Percentiles rank a stretch among this genome's conserved stretches.
phyloP scores from a whole-genome alignment of 1,140 invertebrate genomes.

The Bacillus rossius region DNA sequence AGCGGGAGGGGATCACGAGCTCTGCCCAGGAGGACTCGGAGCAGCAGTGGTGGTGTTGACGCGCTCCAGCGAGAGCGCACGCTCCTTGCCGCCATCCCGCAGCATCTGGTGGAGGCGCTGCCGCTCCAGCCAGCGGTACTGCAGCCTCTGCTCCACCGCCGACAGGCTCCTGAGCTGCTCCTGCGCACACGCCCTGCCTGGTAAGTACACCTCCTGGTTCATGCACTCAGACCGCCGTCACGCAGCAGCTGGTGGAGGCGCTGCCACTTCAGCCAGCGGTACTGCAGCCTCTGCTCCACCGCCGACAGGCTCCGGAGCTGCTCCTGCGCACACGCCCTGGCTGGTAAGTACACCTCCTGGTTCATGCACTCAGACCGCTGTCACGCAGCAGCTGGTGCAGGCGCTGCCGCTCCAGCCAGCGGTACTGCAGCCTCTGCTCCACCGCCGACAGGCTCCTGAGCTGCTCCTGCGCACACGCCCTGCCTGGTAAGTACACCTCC shows the following conservation, averaged over 20 bases:
- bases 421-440: conserved; percentile 16
- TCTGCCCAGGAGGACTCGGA: no score
- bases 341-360: no score
- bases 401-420: conserved; percentile 15
- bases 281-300: conserved; percentile 16
- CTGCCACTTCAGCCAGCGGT: conserved; percentile 16
- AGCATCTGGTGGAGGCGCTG: conserved; percentile 16
- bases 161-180: conserved; percentile 18
- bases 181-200: conserved; percentile 9
- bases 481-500: no score
- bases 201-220: no score
- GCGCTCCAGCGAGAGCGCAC: no score
- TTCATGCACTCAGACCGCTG: no score
- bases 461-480: conserved; percentile 16
- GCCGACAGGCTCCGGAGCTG: conserved; percentile 16
- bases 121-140: conserved; percentile 15
- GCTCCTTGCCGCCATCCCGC: conserved; percentile 10
- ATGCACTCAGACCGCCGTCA: conserved; percentile 14
- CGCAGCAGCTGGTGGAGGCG: conserved; percentile 14
- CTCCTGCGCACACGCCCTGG: conserved; percentile 14
- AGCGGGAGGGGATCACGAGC: no score
- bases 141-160: conserved; percentile 16
- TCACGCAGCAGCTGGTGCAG: conserved; percentile 16
- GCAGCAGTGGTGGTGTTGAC: no score
- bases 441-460: conserved; percentile 15